Percentiles rank a stretch among this genome's conserved stretches.
Conservation (phyloP, 1,140 invertebrate species). For the Drosophila nigrodunni region DNA sequence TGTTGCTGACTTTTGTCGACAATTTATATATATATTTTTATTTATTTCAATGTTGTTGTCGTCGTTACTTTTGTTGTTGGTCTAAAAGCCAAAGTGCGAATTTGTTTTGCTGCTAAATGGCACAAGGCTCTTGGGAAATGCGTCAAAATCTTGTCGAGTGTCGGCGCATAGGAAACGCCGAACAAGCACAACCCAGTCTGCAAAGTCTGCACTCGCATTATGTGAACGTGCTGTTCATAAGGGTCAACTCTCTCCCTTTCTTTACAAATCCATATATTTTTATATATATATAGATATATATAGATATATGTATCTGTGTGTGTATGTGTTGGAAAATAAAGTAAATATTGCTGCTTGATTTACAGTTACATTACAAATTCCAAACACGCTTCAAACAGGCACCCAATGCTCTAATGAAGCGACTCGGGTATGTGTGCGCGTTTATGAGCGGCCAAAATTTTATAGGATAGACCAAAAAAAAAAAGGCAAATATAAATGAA, state of each 20-base stretch:
- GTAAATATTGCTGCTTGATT: slow-evolving; percentile 74
- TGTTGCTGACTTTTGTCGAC: slow-evolving; percentile 72
- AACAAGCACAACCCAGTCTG: slow-evolving; percentile 39
- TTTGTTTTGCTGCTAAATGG: slow-evolving; percentile 80
- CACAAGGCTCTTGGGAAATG: slow-evolving; percentile 80
- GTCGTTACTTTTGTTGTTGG: slow-evolving; percentile 36
- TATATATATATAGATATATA: neutral
- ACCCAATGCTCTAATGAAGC: slow-evolving; percentile 63
- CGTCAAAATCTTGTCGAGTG: slow-evolving; percentile 77
- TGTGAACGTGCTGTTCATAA: slow-evolving; percentile 10
- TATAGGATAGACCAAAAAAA: slow-evolving; percentile 3
- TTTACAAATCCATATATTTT: no score
- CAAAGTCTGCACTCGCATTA: slow-evolving; percentile 11
- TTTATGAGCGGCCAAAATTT: slow-evolving; percentile 46
- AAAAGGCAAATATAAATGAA: slow-evolving; percentile 39
- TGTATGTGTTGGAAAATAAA: slow-evolving; percentile 53
- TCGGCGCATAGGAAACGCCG: slow-evolving; percentile 53
- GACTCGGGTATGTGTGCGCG: slow-evolving; percentile 42
- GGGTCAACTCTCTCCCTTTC: slow-evolving; percentile 17
- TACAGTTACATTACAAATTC: slow-evolving; percentile 52
- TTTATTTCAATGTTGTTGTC: slow-evolving; percentile 64
- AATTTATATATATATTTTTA: slow-evolving; percentile 78
- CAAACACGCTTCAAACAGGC: slow-evolving; percentile 57
- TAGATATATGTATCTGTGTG: slow-evolving; percentile 16
- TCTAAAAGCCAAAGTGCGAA: slow-evolving; percentile 69